Percentiles rank a stretch among this genome's conserved stretches.
phyloP scores from a whole-genome alignment of 2,113 vertebrate genomes.

The Girardinichthys multiradiatus region DNA sequence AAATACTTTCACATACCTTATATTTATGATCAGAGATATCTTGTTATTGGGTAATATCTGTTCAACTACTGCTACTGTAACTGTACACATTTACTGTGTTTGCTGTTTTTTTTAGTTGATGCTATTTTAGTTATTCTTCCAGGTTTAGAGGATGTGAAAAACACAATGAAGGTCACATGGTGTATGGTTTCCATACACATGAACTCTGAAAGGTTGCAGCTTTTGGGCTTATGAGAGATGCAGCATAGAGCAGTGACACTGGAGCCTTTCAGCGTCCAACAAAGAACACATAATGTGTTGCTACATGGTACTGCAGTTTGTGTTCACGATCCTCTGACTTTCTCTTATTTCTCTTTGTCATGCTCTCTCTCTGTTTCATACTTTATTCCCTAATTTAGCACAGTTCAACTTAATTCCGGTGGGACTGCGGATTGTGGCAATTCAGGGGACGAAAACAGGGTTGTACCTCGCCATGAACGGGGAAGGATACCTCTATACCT shows the following conservation, averaged over 20 bases:
- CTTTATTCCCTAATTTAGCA: conserved; percentile 83
- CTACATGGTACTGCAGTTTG: neutral
- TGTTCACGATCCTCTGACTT: conserved; percentile 36
- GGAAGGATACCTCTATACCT: conserved; percentile 93
- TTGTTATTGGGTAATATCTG: neutral
- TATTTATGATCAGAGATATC: neutral
- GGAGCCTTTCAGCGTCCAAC: conserved; percentile 30
- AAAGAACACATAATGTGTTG: conserved; percentile 23
- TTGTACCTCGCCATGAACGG: conserved; percentile 97
- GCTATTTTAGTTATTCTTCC: conserved; percentile 30
- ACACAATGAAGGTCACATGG: conserved; percentile 58
- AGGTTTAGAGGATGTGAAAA: conserved; percentile 39
- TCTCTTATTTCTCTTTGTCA: conserved; percentile 23
- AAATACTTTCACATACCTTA: neutral
- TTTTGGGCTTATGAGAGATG: conserved; percentile 37
- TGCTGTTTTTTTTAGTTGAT: conserved; percentile 5
- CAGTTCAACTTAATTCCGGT: conserved; percentile 99
- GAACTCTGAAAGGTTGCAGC: conserved; percentile 46
- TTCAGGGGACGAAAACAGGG: conserved; percentile 96
- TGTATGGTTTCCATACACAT: conserved; percentile 49
- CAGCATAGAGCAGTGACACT: conserved; percentile 17
- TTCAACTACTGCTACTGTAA: neutral
- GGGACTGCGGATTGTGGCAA: conserved; percentile 97
- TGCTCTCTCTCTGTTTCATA: conserved; percentile 16
- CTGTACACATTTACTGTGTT: neutral